These are phyloP conservation scores for Aleiodes testaceus DNA, from an alignment of 2,888 invertebrate genomes.

Conservation along the genomic window DNA sequence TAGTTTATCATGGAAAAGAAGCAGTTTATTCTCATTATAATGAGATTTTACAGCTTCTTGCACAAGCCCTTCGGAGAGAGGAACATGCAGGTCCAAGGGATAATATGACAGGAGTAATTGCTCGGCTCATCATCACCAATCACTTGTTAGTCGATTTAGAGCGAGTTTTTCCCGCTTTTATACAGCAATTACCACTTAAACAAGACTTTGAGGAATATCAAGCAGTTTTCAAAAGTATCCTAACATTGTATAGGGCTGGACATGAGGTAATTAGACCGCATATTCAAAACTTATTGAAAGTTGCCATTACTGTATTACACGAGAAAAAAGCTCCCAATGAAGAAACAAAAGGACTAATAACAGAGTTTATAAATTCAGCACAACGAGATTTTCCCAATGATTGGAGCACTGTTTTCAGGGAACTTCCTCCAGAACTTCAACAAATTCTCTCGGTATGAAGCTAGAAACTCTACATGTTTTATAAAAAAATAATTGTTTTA, in stretches of 20 bases:
- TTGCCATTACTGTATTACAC: conserved; percentile 76
- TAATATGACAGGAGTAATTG: conserved; percentile 85
- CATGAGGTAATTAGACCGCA: conserved; percentile 75
- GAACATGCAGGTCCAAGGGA: conserved; percentile 80
- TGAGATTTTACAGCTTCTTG: conserved; percentile 80
- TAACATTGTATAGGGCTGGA: conserved; percentile 78
- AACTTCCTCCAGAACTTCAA: conserved; percentile 69
- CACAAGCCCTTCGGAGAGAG: conserved; percentile 79
- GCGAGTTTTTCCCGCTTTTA: conserved; percentile 82
- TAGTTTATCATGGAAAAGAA: conserved; percentile 80
- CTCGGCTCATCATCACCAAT: conserved; percentile 82
- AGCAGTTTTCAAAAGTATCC: conserved; percentile 80
- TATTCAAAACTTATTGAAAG: conserved; percentile 75
- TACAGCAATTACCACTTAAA: conserved; percentile 81
- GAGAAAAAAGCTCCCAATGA: conserved; percentile 76
- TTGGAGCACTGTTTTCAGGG: conserved; percentile 73
- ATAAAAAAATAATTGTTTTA: not conserved
- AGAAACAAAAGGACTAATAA: conserved; percentile 73
- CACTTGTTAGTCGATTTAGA: conserved; percentile 79
- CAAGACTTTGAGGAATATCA: conserved; percentile 84
- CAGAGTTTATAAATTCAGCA: conserved; percentile 76
- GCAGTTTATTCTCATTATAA: conserved; percentile 78
- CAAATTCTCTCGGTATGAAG: conserved; percentile 40
- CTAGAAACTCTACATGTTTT: not conserved
- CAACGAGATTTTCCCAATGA: conserved; percentile 77